A percentile compares a stretch with the other conserved stretches of the same genome.
Conservation (phyloP, 2,113 vertebrate genomes). For the Caracal caracal region DNA sequence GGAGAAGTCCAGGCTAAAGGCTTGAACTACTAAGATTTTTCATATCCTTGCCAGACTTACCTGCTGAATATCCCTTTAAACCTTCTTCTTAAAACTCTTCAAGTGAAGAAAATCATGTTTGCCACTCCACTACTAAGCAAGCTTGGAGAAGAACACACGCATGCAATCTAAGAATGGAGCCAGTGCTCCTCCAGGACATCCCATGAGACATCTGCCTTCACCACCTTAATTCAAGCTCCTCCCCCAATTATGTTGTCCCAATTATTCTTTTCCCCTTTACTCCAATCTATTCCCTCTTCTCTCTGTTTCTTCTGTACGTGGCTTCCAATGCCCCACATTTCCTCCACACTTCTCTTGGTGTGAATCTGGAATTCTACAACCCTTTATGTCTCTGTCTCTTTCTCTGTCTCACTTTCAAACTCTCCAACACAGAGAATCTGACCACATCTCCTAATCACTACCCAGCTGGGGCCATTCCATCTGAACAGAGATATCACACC, state of each 20-base stretch:
- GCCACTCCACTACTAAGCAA: background rate
- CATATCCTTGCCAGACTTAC: background rate
- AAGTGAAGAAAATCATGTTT: background rate
- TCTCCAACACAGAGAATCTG: background rate
- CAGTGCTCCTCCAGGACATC: fast-evolving
- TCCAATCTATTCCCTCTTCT: background rate
- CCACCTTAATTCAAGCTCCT: too few relatives aligned
- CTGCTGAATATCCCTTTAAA: background rate
- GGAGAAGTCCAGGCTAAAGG: background rate
- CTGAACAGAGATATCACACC: background rate
- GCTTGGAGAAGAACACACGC: too few relatives aligned
- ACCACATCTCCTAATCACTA: background rate
- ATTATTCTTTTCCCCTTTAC: background rate
- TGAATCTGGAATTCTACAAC: background rate
- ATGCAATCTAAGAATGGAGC: background rate
- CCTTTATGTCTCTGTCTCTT: background rate
- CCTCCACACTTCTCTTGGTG: background rate
- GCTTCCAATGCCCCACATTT: background rate
- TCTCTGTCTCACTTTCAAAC: background rate
- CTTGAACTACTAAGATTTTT: background rate
- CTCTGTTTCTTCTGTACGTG: background rate
- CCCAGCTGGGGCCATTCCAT: background rate
- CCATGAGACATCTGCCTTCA: background rate
- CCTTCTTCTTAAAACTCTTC: background rate
- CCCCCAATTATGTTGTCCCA: fast-evolving